These are phyloP conservation scores for Drosophila borealis DNA, from an alignment of 2,888 invertebrate genomes.

Conservation along the genomic window DNA sequence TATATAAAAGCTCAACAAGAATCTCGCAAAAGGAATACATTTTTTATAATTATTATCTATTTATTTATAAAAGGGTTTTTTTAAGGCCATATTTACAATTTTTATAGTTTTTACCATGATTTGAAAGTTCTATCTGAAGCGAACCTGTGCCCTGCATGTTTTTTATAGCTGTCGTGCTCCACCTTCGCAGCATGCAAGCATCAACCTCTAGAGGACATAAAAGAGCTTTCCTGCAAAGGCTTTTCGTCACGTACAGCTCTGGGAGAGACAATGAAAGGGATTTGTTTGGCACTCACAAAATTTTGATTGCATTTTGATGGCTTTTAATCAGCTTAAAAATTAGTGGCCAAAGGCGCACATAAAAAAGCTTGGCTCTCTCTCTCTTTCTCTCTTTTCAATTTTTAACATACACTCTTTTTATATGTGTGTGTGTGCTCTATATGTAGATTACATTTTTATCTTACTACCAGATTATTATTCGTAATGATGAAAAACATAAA, in stretches of 20 bases:
- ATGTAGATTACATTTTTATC: conserved; percentile 38
- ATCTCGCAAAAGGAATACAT: no score
- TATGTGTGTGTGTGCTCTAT: conserved; percentile 11
- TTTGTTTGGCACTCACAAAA: conserved; percentile 36
- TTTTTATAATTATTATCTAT: no score
- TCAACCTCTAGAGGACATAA: conserved; percentile 29
- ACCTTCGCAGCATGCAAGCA: conserved; percentile 13
- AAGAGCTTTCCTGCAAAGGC: conserved; percentile 32
- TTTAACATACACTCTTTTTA: not conserved
- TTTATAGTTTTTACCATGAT: conserved; percentile 5
- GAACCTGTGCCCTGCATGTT: not conserved
- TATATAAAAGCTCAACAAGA: no score
- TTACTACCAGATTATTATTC: conserved; percentile 58
- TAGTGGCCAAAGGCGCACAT: conserved; percentile 58
- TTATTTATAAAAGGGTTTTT: not conserved
- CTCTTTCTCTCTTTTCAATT: no score
- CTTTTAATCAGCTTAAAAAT: conserved; percentile 80
- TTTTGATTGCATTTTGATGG: conserved; percentile 70
- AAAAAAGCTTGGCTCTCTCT: conserved; percentile 1
- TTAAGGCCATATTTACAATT: not conserved
- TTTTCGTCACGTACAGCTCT: conserved; percentile 24
- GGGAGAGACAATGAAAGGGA: conserved; percentile 34
- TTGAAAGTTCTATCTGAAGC: conserved; percentile 2
- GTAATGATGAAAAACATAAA: conserved; percentile 73
- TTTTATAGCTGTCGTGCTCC: conserved; percentile 27